Percentiles rank a stretch among this genome's conserved stretches.
These are phyloP conservation scores for Cancer borealis DNA, from an alignment of 2,888 invertebrate species.

Conservation along the genomic window DNA sequence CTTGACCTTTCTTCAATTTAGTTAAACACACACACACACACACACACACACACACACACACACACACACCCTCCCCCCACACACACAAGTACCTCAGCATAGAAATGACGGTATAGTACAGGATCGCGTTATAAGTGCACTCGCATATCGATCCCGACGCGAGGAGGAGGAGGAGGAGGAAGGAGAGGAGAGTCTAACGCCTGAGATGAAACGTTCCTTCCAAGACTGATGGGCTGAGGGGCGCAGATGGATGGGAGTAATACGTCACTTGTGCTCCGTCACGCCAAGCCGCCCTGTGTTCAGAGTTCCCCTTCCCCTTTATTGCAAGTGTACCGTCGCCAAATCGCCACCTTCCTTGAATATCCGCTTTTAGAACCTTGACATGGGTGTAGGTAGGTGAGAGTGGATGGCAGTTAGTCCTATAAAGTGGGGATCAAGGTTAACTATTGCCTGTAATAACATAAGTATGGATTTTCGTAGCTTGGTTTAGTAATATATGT, in stretches of 20 bases:
- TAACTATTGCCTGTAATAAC: not conserved
- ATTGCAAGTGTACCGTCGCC: not conserved
- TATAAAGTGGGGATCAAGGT: not conserved
- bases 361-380: not conserved
- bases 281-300: not conserved
- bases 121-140: not conserved
- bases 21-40: not conserved
- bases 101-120: not conserved
- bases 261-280: slow-evolving; percentile 29
- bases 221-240: slow-evolving; percentile 13
- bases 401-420: not conserved
- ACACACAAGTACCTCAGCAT: not conserved
- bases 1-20: too few species aligned
- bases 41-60: slow-evolving; percentile 24
- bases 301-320: not conserved
- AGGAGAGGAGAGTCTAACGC: not conserved
- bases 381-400: not conserved
- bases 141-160: not conserved
- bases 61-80: not conserved
- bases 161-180: not conserved
- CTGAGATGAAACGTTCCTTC: not conserved
- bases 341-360: not conserved
- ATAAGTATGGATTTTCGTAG: too few species aligned
- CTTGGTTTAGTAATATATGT: too few species aligned
- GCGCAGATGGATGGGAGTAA: slow-evolving; percentile 28